Percentiles rank a stretch among this genome's conserved stretches.
These are phyloP conservation scores for Enteromius paludinosus DNA, from an alignment of 2,797 vertebrate species.

Conservation along the genomic window DNA sequence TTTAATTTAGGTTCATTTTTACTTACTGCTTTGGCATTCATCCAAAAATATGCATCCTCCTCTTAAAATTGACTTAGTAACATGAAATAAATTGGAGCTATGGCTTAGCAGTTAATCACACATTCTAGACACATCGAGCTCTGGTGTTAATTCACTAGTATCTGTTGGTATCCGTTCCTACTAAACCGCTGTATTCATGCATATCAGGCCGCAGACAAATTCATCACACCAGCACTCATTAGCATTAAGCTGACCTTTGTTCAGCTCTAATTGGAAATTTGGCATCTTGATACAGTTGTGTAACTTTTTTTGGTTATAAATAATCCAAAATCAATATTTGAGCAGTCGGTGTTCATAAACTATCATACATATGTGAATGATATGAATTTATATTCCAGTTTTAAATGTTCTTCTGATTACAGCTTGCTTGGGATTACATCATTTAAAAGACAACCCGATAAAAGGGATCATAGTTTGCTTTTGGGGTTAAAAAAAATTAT, in stretches of 20 bases:
- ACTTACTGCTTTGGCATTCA: neutral
- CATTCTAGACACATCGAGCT: neutral
- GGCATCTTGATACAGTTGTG: neutral
- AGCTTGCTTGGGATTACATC: too few species aligned
- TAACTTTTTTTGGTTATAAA: too few species aligned
- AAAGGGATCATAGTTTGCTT: too few species aligned
- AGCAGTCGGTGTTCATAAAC: too few species aligned
- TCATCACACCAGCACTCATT: neutral
- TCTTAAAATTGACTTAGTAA: neutral
- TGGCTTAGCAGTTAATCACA: neutral
- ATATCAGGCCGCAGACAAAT: neutral
- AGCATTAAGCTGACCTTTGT: neutral
- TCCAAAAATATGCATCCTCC: neutral
- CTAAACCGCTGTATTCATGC: neutral
- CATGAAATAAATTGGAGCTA: neutral
- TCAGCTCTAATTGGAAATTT: neutral
- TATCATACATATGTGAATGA: too few species aligned
- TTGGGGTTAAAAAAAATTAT: too few species aligned
- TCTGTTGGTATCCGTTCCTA: neutral
- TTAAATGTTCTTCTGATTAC: too few species aligned
- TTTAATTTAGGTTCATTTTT: neutral
- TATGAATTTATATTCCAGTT: too few species aligned
- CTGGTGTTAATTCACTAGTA: neutral
- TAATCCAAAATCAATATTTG: too few species aligned
- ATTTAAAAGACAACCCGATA: too few species aligned